Evolutionary conservation across 2,113 vertebrate species (phyloP).

Genomic region (Lophius piscatorius): DNA sequence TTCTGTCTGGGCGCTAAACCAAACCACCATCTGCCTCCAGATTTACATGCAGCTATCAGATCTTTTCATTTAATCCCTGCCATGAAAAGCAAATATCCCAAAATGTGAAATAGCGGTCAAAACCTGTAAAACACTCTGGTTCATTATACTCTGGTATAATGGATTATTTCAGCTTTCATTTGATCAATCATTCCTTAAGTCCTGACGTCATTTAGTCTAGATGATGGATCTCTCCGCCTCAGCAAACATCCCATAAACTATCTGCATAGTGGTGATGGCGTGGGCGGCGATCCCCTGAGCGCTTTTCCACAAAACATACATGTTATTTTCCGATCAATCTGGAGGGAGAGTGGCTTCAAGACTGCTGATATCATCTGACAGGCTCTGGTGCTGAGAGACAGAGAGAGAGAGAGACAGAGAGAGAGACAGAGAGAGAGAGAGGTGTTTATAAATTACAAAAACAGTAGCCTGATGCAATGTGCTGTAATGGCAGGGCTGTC

Average conservation of each 20-base stretch:
- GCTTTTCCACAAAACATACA: conserved; percentile 12
- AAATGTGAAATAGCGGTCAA: no score
- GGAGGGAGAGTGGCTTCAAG: conserved; percentile 8
- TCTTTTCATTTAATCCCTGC: no score
- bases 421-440: conserved; percentile 1
- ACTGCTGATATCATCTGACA: conserved; percentile 15
- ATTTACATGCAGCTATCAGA: not conserved
- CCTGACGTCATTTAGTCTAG: not conserved
- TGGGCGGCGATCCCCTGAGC: not conserved
- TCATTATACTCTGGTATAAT: no score
- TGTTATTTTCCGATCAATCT: not conserved
- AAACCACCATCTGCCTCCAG: not conserved
- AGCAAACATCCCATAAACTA: not conserved
- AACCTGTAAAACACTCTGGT: not conserved
- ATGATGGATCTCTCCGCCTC: conserved; percentile 11
- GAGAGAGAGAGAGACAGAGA: not conserved
- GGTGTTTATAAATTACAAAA: conserved; percentile 36
- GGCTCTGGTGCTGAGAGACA: not conserved
- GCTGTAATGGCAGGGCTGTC: conserved; percentile 52
- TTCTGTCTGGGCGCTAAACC: no score
- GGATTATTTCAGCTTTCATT: no score
- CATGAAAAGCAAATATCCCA: no score
- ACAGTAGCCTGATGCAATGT: conserved; percentile 57
- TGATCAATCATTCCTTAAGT: not conserved
- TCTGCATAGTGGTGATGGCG: conserved; percentile 3